phyloP scores from a whole-genome alignment of 2,888 invertebrate genomes.

The Pimpla rufipes region DNA sequence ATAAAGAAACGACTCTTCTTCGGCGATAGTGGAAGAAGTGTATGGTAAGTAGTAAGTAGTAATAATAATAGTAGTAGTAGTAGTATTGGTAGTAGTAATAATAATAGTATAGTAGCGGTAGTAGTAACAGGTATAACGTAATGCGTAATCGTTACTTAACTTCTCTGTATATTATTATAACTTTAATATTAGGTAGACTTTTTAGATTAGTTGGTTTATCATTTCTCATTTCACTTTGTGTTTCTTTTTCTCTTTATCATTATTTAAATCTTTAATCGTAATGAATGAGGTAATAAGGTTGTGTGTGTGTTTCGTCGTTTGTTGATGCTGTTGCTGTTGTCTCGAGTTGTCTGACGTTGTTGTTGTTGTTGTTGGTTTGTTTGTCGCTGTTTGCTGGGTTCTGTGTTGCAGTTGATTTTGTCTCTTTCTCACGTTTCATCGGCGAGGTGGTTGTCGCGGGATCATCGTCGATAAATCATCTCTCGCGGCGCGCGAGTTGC shows the following conservation, averaged over 20 bases:
- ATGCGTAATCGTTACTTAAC: conserved; percentile 82
- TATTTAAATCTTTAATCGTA: conserved; percentile 83
- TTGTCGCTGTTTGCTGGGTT: conserved; percentile 38
- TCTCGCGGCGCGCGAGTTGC: not conserved
- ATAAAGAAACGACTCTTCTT: conserved; percentile 53
- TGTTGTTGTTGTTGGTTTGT: conserved; percentile 70
- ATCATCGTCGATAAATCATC: conserved; percentile 24
- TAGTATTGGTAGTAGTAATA: conserved; percentile 76
- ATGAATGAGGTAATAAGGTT: conserved; percentile 85
- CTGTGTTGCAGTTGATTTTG: conserved; percentile 73
- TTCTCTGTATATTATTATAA: conserved; percentile 83
- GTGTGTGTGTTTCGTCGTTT: conserved; percentile 80
- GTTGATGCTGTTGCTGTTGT: conserved; percentile 56
- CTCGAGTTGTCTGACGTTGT: conserved; percentile 59
- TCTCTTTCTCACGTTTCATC: conserved; percentile 58
- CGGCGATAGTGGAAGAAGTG: conserved; percentile 65
- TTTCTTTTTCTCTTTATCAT: conserved; percentile 73
- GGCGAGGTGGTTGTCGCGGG: conserved; percentile 72
- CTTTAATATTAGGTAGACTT: conserved; percentile 84
- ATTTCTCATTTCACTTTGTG: conserved; percentile 75
- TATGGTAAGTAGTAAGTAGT: conserved; percentile 72
- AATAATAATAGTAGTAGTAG: conserved; percentile 74
- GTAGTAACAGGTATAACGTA: conserved; percentile 81
- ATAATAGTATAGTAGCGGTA: conserved; percentile 76
- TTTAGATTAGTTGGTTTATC: conserved; percentile 80